These are phyloP conservation scores for Heliangelus exortis DNA, from an alignment of 2,797 vertebrate genomes.

Conservation along the genomic window DNA sequence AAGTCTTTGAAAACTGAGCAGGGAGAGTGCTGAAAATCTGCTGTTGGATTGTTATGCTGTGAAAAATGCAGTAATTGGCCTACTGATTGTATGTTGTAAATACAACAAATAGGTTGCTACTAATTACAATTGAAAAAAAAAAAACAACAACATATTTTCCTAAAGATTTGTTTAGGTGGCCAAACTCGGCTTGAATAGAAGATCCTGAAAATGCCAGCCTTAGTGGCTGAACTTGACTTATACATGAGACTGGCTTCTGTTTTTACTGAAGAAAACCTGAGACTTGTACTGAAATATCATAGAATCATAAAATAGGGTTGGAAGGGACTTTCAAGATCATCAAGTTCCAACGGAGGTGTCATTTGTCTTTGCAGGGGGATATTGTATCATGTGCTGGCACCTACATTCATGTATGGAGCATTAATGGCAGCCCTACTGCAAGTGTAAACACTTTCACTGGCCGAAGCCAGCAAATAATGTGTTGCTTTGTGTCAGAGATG, in stretches of 20 bases:
- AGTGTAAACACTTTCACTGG: slow-evolving; percentile 98
- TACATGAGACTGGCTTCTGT: background rate
- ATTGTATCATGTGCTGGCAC: slow-evolving; percentile 95
- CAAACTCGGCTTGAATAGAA: background rate
- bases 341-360: background rate
- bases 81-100: background rate
- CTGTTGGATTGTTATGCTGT: background rate
- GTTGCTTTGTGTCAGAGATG: slow-evolving; percentile 98
- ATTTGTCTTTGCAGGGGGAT: slow-evolving; percentile 84
- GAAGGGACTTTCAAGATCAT: no score
- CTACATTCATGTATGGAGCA: slow-evolving; percentile 97
- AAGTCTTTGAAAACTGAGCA: background rate
- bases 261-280: background rate
- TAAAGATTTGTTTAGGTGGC: background rate
- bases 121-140: background rate
- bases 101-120: background rate
- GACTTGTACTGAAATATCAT: background rate
- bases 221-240: background rate
- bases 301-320: no score
- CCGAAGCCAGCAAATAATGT: slow-evolving; percentile 94
- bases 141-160: accelerated
- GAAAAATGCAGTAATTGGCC: background rate
- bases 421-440: slow-evolving; percentile 94
- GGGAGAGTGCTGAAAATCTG: background rate
- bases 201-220: background rate